phyloP scores from a whole-genome alignment of 2,888 invertebrate genomes.

The Tenthredo notha region DNA sequence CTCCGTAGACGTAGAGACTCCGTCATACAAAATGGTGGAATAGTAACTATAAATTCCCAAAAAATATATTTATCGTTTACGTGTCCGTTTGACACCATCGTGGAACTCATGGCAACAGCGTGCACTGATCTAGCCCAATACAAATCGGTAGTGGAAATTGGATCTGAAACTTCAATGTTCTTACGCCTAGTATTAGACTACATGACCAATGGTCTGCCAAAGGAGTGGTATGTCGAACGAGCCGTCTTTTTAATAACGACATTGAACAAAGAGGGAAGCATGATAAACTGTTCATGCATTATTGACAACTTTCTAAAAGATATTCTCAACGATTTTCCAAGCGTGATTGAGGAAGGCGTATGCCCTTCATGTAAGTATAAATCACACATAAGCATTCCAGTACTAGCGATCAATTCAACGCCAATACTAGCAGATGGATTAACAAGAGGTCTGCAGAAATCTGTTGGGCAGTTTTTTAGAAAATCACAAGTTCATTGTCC shows the following conservation, averaged over 20 bases:
- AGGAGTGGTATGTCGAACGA: conserved; percentile 13
- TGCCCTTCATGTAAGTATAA: background rate
- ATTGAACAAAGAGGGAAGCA: background rate
- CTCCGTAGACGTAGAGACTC: conserved; percentile 10
- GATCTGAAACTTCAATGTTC: background rate
- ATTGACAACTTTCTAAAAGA: conserved; percentile 23
- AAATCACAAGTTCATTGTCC: background rate
- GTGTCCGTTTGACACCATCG: conserved; percentile 26
- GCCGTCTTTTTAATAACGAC: background rate
- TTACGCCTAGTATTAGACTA: background rate
- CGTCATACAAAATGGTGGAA: conserved; percentile 9
- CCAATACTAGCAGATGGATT: background rate
- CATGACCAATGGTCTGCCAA: background rate
- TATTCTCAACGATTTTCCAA: background rate
- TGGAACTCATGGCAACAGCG: conserved; percentile 11
- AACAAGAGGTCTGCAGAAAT: background rate
- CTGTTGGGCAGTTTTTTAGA: background rate
- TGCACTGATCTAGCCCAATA: conserved; percentile 21
- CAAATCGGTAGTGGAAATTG: background rate
- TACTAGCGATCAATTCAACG: background rate
- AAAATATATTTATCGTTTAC: conserved; percentile 7
- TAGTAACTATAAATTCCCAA: background rate
- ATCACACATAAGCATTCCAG: background rate
- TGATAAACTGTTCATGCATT: background rate
- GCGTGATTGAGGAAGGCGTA: background rate